Evolutionary conservation across 2,797 vertebrate genomes (phyloP).

Genomic region (Hydrophis major): DNA sequence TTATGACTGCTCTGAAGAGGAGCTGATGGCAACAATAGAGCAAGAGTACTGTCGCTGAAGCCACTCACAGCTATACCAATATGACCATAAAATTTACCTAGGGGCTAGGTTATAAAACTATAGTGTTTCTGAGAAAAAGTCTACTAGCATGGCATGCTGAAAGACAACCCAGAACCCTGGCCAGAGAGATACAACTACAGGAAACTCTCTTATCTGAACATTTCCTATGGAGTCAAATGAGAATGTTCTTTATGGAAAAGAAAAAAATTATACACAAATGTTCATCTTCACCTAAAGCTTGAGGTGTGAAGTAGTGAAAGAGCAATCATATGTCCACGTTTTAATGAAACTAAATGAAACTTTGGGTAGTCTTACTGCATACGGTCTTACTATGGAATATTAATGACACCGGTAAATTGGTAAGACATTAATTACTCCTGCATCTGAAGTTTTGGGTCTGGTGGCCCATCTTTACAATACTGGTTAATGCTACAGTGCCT

Average conservation of each 20-base stretch:
- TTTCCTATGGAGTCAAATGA: neutral
- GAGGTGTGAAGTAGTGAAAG: neutral
- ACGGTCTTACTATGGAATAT: neutral
- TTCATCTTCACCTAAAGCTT: neutral
- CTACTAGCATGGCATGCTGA: rapidly evolving
- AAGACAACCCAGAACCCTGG: neutral
- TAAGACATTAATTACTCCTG: neutral
- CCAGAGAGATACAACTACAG: neutral
- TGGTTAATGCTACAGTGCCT: neutral
- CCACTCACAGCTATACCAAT: rapidly evolving
- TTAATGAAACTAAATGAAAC: neutral
- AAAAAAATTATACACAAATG: neutral
- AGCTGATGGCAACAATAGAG: slow-evolving; percentile 78
- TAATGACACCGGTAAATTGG: neutral
- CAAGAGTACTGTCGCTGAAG: slow-evolving; percentile 68
- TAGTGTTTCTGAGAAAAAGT: rapidly evolving
- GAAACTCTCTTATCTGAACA: neutral
- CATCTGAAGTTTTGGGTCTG: neutral
- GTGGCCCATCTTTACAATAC: neutral
- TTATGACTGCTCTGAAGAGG: slow-evolving; percentile 72
- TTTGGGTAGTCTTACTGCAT: neutral
- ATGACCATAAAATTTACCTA: neutral
- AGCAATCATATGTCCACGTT: neutral
- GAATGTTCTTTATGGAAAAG: neutral
- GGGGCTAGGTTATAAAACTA: slow-evolving; percentile 10